Evolutionary conservation across 35 echinoderm and acorn worm species (phyloP), one percentile per base, ranked within the genome.

Genomic region (Apostichopus parvimensis): DNA sequence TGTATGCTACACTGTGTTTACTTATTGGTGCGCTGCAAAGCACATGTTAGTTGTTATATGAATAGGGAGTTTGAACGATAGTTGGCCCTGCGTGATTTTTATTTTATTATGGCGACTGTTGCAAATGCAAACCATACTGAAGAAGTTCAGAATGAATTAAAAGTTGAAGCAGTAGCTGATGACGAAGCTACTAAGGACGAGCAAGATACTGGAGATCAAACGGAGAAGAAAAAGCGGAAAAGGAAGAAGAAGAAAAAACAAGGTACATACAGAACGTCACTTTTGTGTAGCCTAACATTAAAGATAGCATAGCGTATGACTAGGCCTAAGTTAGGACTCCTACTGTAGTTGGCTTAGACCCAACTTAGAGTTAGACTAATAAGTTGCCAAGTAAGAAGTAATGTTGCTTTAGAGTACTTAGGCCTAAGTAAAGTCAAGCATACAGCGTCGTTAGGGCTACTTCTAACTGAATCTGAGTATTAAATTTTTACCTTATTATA

Each of bases 141-240:
- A 79, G 59, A 59, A 92, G 68, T 88, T 8, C 15, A 92, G 26
- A 85, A 89, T 12, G 94, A 80, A 20, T 54, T 88, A 6, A 87
- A 97, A 90, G 91, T 26, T n/a, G 91, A 94, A 71, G 75, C 62
- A 25, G 57, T 54, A 75, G 77, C 75, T n/a, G 83, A 87, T 62
- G 84, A 90, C 60, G 77, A 92, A 22, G 87, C 34, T 23, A 53
- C 80, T 4, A 83, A 87, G 70, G 70, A 85, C 26, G 83, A 97
- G 77, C 77, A 93, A 94, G 93, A 94, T 83, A 86, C 28, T 45
- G 24, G 89, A 73, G 61, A 87, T 79, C 23, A 87, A 79, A 56
- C 84, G 86, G 57, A 94, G 93, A 88, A 96, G 90, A 92, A 96
- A 90, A 88, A 97, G 90, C 92, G 91, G 87, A 92, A 92, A 91